These are phyloP conservation scores for Hipparchia sbordonii DNA, from an alignment of 2,888 invertebrate genomes.

Conservation along the genomic window DNA sequence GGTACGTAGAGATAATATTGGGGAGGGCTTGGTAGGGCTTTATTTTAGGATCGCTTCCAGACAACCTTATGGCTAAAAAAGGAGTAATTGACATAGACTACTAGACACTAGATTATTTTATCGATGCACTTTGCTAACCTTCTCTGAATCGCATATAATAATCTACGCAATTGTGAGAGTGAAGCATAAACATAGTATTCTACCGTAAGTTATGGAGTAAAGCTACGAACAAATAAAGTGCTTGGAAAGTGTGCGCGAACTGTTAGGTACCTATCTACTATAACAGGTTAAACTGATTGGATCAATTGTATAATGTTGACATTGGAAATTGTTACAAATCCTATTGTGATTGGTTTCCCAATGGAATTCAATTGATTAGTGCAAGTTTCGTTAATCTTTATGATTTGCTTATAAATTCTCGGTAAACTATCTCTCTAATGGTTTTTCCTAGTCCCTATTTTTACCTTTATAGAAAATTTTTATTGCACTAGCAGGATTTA, in stretches of 20 bases:
- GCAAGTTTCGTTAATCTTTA: background rate
- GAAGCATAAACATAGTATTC: too few species aligned
- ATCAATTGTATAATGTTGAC: background rate
- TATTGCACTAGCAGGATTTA: too few species aligned
- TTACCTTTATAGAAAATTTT: too few species aligned
- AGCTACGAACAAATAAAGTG: background rate
- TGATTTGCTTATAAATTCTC: background rate
- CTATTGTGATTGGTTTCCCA: background rate
- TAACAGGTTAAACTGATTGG: background rate
- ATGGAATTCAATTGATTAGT: background rate
- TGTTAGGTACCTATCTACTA: background rate
- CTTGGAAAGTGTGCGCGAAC: background rate
- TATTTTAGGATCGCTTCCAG: background rate
- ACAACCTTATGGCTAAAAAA: too few species aligned
- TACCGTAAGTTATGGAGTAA: too few species aligned
- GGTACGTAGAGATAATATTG: background rate
- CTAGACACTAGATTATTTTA: background rate
- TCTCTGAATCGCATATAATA: background rate
- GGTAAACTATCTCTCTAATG: too few species aligned
- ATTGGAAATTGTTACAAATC: background rate
- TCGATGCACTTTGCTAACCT: background rate
- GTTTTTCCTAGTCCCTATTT: too few species aligned
- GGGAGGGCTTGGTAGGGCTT: background rate
- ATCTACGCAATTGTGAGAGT: background rate
- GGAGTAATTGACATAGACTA: too few species aligned